A percentile compares a stretch with the other conserved stretches of the same genome.
Evolutionary conservation across 1,140 invertebrate species (phyloP).

Genomic region (Papilio aristodemus): DNA sequence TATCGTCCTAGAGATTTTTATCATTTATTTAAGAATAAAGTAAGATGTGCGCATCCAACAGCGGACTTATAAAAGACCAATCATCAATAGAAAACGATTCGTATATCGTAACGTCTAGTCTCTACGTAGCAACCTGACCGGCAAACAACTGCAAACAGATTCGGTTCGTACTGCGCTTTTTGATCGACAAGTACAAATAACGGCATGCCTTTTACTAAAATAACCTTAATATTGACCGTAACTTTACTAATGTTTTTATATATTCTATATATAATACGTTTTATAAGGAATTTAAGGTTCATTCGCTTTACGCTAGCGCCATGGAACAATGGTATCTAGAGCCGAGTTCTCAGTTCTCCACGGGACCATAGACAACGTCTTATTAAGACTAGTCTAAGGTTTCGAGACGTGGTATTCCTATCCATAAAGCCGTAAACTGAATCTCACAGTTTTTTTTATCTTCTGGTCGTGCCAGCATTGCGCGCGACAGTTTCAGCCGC

Average conservation of each 20-base stretch:
- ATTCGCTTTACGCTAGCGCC: background rate
- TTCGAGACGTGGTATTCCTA: conserved; percentile 9
- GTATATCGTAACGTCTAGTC: conserved; percentile 74
- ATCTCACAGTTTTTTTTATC: conserved; percentile 29
- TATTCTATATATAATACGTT: background rate
- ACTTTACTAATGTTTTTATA: background rate
- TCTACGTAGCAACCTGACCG: conserved; percentile 54
- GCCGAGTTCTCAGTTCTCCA: background rate
- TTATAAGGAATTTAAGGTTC: background rate
- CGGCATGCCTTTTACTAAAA: conserved; percentile 63
- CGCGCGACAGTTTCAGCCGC: conserved; percentile 37
- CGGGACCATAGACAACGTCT: background rate
- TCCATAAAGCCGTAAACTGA: conserved; percentile 28
- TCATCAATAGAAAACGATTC: conserved; percentile 58
- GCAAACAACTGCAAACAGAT: conserved; percentile 53
- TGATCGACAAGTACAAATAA: conserved; percentile 74
- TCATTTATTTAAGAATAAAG: conserved; percentile 76
- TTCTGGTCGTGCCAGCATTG: conserved; percentile 47
- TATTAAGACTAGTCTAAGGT: background rate
- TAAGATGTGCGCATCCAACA: conserved; percentile 69
- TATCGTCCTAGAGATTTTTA: conserved; percentile 78
- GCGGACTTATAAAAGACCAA: conserved; percentile 65
- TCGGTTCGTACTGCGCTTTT: conserved; percentile 58
- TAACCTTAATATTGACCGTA: conserved; percentile 41
- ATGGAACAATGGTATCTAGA: background rate